These are phyloP conservation scores for Ganaspis brasiliensis DNA, from an alignment of 2,888 invertebrate species.

Conservation along the genomic window DNA sequence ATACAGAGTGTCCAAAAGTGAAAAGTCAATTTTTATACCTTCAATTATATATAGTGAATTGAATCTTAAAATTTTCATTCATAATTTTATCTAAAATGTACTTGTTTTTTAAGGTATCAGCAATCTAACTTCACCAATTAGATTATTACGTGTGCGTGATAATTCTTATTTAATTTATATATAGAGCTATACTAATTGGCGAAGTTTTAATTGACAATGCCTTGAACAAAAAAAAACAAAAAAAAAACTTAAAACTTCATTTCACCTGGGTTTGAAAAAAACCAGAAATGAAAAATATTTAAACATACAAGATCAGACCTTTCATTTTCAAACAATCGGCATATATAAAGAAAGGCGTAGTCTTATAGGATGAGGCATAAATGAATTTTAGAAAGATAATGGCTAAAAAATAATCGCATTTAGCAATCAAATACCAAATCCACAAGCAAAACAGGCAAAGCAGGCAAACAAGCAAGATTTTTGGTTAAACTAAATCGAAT, in stretches of 20 bases:
- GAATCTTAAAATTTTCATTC: neutral
- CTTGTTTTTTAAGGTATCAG: too few relatives aligned
- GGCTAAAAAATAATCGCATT: slow-evolving; percentile 22
- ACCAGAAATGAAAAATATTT: too few relatives aligned
- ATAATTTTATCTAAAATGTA: too few relatives aligned
- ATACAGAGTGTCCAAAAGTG: neutral
- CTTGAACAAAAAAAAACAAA: neutral
- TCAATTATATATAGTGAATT: neutral
- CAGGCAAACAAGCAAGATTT: slow-evolving; percentile 45
- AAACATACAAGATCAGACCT: too few relatives aligned
- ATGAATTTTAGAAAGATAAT: neutral
- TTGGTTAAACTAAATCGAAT: neutral
- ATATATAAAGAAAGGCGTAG: neutral
- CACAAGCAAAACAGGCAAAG: slow-evolving; percentile 63
- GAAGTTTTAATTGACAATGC: too few relatives aligned
- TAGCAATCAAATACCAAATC: slow-evolving; percentile 64
- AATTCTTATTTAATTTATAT: too few relatives aligned
- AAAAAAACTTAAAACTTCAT: neutral
- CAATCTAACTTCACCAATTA: too few relatives aligned
- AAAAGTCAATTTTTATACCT: too few relatives aligned
- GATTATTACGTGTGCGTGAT: too few relatives aligned
- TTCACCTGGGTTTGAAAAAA: too few relatives aligned
- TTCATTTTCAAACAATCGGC: neutral
- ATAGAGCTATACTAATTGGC: too few relatives aligned
- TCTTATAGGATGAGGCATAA: slow-evolving; percentile 2